Percentiles rank a stretch among this genome's conserved stretches.
These are phyloP conservation scores for Agrochola circellaris DNA, from an alignment of 2,888 invertebrate genomes.

Conservation along the genomic window DNA sequence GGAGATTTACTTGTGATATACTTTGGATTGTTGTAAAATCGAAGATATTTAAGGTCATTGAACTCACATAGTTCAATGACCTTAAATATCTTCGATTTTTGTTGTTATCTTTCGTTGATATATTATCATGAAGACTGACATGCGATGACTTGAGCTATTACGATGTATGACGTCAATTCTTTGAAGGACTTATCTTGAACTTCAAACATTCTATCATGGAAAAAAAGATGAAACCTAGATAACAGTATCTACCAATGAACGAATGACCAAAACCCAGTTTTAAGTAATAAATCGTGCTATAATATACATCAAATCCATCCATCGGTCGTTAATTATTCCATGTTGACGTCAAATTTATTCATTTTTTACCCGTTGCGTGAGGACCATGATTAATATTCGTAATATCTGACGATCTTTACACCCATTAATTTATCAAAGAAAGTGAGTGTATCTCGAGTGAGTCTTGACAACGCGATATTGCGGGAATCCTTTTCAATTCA, in stretches of 20 bases:
- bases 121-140: neutral
- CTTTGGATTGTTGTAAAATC: neutral
- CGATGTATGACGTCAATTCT: constrained; percentile 7
- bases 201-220: neutral
- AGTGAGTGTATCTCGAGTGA: constrained; percentile 55
- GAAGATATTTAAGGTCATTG: constrained; percentile 13
- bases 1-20: constrained; percentile 3
- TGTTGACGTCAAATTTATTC: constrained; percentile 64
- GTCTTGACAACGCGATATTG: constrained; percentile 53
- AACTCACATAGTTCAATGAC: no score
- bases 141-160: neutral
- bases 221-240: neutral
- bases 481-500: constrained; percentile 52
- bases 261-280: constrained; percentile 7
- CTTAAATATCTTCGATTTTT: no score
- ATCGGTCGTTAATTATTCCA: constrained; percentile 48
- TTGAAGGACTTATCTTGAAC: neutral
- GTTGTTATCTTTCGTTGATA: neutral
- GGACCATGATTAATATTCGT: constrained; percentile 67
- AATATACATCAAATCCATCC: constrained; percentile 44
- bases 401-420: constrained; percentile 67
- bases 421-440: constrained; percentile 69
- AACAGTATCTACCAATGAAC: constrained; percentile 1
- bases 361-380: constrained; percentile 64
- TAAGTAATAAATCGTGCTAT: constrained; percentile 33